Base-by-base conservation (phyloP, 2,797 vertebrate species). In the Neopelma chrysocephalum region DNA sequence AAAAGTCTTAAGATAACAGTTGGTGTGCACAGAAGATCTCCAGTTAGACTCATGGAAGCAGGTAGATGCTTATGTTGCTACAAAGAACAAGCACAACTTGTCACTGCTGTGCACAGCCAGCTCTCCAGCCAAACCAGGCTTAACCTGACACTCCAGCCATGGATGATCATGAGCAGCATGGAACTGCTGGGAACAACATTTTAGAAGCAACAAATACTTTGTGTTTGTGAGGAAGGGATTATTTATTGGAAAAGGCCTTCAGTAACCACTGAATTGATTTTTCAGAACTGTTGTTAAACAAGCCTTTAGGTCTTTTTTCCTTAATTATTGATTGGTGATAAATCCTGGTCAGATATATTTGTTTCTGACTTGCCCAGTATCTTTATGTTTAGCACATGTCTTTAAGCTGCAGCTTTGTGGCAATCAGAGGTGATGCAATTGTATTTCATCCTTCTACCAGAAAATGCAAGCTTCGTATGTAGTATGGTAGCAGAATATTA, bases 381-480 rank as follows among this genome's bases (percentile, higher is more conserved):
- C 53, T 81, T 86, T 81, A n/a, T 89, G 27, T 82, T 76, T 88
- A 91, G 68, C 57, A 83, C 64, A 45, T 83, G 25, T 68, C 34
- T 83, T 78, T 29, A 88, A 36, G 29, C 82, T 72, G 38, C n/a
- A 88, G 26, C 18, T 87, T 56, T 82, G 40, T 75, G 57, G 31
- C 57, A 57, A 6, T 83, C 45, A 51, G 75, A 80, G 57, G 27
- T 71, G 27, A 77, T 73, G 23, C 23, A 87, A 29, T 60, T 80
- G 11, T 50, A 73, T 89, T 91, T 96, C 42, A 54, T 87, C 9
- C 53, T 71, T 73, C 23, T 77, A 45, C 20, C 27, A 92, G 50
- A 72, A 94, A 50, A 85, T 61, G 34, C 36, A 50, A 54, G 22
- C 15, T 80, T 60, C 36, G 4, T 60, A 40, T 77, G 43, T 85